Percentiles rank a stretch among this genome's conserved stretches.
Evolutionary conservation across 2,797 vertebrate species (phyloP).

Genomic region (Gymnopithys bicolor): DNA sequence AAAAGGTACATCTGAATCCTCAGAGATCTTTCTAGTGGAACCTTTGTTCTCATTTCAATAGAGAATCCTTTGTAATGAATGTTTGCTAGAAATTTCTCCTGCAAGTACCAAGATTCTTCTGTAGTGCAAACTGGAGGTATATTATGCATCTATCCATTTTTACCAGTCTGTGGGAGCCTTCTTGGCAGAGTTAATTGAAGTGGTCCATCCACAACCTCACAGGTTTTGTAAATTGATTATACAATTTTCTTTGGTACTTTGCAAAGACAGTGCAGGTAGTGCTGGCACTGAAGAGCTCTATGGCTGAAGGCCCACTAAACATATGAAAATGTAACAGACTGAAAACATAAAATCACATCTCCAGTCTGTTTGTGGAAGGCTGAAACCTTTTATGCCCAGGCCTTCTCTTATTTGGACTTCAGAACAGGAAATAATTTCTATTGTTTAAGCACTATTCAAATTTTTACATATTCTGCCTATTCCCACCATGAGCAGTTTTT

Average conservation of each 20-base stretch:
- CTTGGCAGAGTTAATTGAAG: not conserved
- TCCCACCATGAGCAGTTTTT: not conserved
- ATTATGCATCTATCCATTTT: not conserved
- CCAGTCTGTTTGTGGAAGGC: not conserved
- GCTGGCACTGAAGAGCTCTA: not conserved
- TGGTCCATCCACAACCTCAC: not conserved
- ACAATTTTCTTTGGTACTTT: not conserved
- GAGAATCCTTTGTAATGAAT: conserved; percentile 34
- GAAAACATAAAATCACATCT: not conserved
- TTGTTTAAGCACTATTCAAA: not conserved
- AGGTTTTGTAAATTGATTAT: not conserved
- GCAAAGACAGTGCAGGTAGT: not conserved
- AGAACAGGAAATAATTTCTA: not conserved
- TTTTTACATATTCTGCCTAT: not conserved
- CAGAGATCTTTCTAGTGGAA: conserved; percentile 37
- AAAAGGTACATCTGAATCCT: conserved; percentile 61
- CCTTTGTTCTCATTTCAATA: conserved; percentile 37
- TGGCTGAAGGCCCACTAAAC: not conserved
- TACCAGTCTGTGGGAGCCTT: not conserved
- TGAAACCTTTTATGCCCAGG: not conserved
- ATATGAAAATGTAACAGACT: not conserved
- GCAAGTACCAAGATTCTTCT: conserved; percentile 4
- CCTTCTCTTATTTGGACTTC: not conserved
- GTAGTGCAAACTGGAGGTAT: not conserved
- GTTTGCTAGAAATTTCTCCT: conserved; percentile 62